Conservation (phyloP, 1,140 invertebrate genomes). For the Penaeus japonicus region DNA sequence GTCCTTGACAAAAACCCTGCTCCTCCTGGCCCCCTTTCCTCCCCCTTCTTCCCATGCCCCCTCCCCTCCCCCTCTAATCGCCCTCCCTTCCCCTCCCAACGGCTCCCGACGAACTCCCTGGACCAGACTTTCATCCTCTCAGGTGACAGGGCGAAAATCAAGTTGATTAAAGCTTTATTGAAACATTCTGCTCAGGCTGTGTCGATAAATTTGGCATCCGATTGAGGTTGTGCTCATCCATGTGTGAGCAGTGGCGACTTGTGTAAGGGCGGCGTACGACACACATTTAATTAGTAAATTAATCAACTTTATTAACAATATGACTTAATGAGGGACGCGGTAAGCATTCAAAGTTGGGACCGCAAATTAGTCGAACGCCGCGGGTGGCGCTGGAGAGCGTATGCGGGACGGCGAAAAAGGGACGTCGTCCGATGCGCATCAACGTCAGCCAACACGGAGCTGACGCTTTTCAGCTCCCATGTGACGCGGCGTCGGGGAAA, state of each 20-base stretch:
- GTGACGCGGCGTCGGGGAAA: too few species aligned
- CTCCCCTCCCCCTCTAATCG: not conserved
- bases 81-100: not conserved
- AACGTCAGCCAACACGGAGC: not conserved
- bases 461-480: not conserved
- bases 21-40: not conserved
- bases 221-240: not conserved
- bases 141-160: too few species aligned
- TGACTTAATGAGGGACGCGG: slow-evolving; percentile 20
- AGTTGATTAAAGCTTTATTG: not conserved
- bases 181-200: not conserved
- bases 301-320: slow-evolving; percentile 30
- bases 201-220: not conserved
- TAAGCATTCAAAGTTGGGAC: not conserved
- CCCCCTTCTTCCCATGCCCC: not conserved
- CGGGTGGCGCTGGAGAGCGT: not conserved
- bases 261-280: not conserved
- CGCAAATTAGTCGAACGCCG: slow-evolving; percentile 14
- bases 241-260: not conserved
- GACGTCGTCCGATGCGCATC: not conserved
- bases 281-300: slow-evolving; percentile 7
- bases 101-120: not conserved
- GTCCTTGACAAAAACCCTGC: not conserved
- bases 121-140: not conserved
- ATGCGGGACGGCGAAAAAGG: not conserved